Evolutionary conservation across 2,888 invertebrate genomes (phyloP).

Genomic region (Erebia palarica): DNA sequence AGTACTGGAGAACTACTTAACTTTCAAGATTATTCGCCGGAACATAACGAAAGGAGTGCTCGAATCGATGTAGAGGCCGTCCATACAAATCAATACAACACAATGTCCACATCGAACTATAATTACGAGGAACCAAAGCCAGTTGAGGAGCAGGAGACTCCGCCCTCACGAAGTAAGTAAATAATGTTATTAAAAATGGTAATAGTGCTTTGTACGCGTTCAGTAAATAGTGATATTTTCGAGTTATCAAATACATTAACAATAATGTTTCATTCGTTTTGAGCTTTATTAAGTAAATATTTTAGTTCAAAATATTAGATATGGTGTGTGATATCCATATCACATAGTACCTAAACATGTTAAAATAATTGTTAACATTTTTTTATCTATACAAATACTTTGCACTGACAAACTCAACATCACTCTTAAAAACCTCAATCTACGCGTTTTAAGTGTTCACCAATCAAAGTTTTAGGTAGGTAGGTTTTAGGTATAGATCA

Average conservation of each 20-base stretch:
- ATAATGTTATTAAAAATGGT: too few relatives aligned
- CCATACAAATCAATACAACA: constrained; percentile 75
- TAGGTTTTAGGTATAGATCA: too few relatives aligned
- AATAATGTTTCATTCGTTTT: background rate
- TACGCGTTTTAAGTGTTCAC: too few relatives aligned
- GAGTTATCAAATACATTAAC: background rate
- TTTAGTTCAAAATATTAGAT: background rate
- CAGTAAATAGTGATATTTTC: background rate
- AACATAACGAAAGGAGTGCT: constrained; percentile 82
- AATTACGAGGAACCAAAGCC: constrained; percentile 64
- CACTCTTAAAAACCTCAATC: too few relatives aligned
- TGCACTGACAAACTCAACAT: too few relatives aligned
- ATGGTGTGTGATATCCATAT: background rate
- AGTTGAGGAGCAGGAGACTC: constrained; percentile 57
- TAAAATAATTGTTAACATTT: background rate
- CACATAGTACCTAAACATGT: background rate
- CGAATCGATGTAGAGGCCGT: constrained; percentile 85
- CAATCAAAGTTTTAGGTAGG: too few relatives aligned
- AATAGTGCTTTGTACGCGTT: background rate
- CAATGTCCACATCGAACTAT: constrained; percentile 70
- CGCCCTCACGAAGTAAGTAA: constrained; percentile 57
- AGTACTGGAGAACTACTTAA: constrained; percentile 85
- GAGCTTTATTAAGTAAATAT: background rate
- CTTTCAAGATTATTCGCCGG: constrained; percentile 88
- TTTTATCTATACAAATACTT: background rate